Conservation (phyloP, 1,140 invertebrate species). For the Aphidius gifuensis region DNA sequence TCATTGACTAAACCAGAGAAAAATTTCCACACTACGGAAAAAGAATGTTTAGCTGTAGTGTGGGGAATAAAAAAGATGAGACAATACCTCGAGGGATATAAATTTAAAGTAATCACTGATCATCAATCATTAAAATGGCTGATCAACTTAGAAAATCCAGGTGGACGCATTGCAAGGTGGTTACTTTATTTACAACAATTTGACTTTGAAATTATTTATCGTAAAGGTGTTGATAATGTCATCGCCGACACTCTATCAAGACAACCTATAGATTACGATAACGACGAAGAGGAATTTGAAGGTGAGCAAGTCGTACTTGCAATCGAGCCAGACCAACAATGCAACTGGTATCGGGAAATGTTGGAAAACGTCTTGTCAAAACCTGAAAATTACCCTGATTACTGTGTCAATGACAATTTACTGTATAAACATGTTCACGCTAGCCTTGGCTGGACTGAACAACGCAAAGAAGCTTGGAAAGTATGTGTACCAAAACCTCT, state of each 20-base stretch:
- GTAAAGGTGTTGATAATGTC: neutral
- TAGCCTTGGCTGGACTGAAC: too few species aligned
- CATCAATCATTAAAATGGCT: constrained; percentile 6
- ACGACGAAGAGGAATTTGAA: neutral
- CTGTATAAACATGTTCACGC: too few species aligned
- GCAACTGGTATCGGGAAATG: too few species aligned
- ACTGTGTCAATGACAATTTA: too few species aligned
- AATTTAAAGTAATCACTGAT: constrained; percentile 5
- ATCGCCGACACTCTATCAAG: neutral
- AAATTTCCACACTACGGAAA: constrained; percentile 2
- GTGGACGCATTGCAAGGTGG: neutral
- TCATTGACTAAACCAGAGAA: neutral
- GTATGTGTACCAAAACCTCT: too few species aligned
- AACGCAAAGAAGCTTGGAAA: too few species aligned
- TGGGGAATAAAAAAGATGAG: constrained; percentile 11
- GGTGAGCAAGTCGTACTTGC: neutral
- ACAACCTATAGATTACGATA: neutral
- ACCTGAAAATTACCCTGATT: too few species aligned
- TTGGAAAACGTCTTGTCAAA: too few species aligned
- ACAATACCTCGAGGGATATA: neutral
- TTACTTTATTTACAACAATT: neutral
- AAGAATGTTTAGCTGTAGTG: constrained; percentile 5
- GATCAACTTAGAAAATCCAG: neutral
- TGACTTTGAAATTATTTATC: neutral
- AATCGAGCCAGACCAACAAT: neutral